phyloP scores from a whole-genome alignment of 2,113 vertebrate genomes.

The Heloderma charlesbogerti region DNA sequence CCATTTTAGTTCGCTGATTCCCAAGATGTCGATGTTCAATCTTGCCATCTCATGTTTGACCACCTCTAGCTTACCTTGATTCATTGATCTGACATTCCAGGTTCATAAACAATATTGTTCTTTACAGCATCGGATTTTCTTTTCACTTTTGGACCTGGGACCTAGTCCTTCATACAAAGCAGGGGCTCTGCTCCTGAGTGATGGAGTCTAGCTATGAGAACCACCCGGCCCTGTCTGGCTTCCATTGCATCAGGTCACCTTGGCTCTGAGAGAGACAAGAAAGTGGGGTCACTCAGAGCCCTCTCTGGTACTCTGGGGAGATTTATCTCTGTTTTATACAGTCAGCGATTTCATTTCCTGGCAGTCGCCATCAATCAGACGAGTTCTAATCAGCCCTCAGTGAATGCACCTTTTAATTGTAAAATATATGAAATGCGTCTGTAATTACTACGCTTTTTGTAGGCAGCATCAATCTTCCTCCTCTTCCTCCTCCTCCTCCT shows the following conservation, averaged over 20 bases:
- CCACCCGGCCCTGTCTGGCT: not conserved
- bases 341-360: not conserved
- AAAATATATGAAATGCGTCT: slow-evolving; percentile 29
- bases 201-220: not conserved
- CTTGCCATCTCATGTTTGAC: no score
- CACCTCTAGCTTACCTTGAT: no score
- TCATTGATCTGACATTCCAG: no score
- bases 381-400: slow-evolving; percentile 40
- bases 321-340: not conserved
- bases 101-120: no score
- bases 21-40: no score
- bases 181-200: not conserved
- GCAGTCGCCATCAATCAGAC: slow-evolving; percentile 34
- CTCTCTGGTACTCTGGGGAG: accelerated
- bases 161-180: not conserved
- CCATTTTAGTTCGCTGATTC: no score
- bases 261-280: not conserved
- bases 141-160: not conserved
- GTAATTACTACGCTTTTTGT: slow-evolving; percentile 50
- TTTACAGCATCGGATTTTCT: no score
- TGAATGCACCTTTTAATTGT: slow-evolving; percentile 39
- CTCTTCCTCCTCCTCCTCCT: not conserved
- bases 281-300: not conserved
- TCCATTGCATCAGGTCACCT: not conserved
- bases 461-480: slow-evolving; percentile 20